phyloP scores from a whole-genome alignment of 2,113 vertebrate species.

The Morone saxatilis region DNA sequence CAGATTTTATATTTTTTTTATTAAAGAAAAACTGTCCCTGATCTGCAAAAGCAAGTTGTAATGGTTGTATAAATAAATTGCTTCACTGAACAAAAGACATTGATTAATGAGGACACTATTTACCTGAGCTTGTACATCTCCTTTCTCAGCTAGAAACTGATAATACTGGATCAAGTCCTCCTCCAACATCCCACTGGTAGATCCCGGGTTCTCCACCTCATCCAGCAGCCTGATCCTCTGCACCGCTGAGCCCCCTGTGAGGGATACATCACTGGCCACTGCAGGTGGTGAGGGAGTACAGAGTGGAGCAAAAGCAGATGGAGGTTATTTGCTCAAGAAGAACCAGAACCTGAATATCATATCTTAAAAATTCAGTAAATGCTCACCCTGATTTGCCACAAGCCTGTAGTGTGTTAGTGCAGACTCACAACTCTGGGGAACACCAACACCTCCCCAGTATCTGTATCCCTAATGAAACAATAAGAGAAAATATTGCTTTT shows the following conservation, averaged over 20 bases:
- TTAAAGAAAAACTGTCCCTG: too few relatives aligned
- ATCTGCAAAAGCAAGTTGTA: background rate
- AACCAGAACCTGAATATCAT: background rate
- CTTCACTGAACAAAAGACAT: background rate
- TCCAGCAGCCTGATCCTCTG: conserved; percentile 96
- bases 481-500: background rate
- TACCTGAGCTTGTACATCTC: conserved; percentile 98
- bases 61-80: background rate
- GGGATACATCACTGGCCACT: conserved; percentile 97
- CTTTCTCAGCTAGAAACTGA: conserved; percentile 98
- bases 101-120: background rate
- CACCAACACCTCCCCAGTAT: conserved; percentile 97
- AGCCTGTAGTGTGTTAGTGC: conserved; percentile 96
- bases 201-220: conserved; percentile 96
- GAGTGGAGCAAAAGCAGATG: background rate
- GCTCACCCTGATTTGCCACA: conserved; percentile 95
- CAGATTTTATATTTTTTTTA: too few relatives aligned
- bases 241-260: conserved; percentile 95
- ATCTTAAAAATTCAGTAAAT: background rate
- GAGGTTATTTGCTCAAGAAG: background rate
- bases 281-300: conserved; percentile 1
- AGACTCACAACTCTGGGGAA: conserved; percentile 97
- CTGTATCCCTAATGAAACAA: conserved; percentile 90
- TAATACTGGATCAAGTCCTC: conserved; percentile 99
- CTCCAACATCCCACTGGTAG: conserved; percentile 96